Evolutionary conservation across 2,888 invertebrate genomes (phyloP), one percentile per base, ranked within the genome.

Genomic region (Trissoscelio sp.): DNA sequence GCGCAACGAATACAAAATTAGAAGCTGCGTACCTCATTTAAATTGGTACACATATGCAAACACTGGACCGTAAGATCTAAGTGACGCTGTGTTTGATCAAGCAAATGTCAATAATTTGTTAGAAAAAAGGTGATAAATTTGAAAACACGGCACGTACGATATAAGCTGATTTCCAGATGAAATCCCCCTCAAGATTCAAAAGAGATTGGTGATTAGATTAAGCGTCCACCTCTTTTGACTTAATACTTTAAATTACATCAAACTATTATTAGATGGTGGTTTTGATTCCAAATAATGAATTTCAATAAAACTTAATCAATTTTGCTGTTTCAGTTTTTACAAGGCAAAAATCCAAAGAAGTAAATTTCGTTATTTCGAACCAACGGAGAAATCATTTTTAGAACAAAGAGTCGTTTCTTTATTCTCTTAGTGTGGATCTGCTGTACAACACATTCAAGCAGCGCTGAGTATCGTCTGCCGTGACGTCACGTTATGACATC

Each of bases 401-500:
- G 46, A 58, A 70, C 70, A 70, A 70, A 58, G 70, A 57, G 1
- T 18, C 69, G 57, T 70, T 14, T 70, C 37, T 58, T 58, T 48
- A 24, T 70, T 70, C 48, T 46, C 3, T 20, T 11, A 0, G 16
- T 5, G 55, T 39, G 42, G 11, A 24, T n/a, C 24, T 24, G 57
- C 44, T n/a, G 28, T 39, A 42, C 48, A 58, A 18, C 53, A 58
- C 16, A 51, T 14, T 16, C 22, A 14, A 44, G 12, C 31, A 9
- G 4, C 28, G 31, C 20, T 14, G 14, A 31, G 37, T 9, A 28
- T 60, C 20, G 11, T 53, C 12, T 44, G 18, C 3, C 9, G 53
- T 69, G 60, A 77, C 67, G 75, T 67, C 75, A 75, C 16, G 0
- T 11, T 22, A 16, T 58, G 67, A 67, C 55, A 46, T 75, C 75